Evolutionary conservation across 2,113 vertebrate species (phyloP).

Genomic region (Campylomormyrus tamandua): DNA sequence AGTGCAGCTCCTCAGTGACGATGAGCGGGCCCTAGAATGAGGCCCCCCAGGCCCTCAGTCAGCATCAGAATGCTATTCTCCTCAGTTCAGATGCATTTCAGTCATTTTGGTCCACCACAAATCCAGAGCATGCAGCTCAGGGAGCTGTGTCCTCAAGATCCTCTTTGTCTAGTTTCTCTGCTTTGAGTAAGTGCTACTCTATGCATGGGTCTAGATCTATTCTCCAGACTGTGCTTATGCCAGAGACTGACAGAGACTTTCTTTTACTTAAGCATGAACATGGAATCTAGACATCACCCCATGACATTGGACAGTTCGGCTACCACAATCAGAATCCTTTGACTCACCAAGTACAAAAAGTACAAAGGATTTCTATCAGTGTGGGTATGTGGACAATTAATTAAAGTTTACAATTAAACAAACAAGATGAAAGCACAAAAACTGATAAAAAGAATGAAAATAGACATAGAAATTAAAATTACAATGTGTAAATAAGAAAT

Average conservation of each 20-base stretch:
- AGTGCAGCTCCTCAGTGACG: slow-evolving; percentile 95
- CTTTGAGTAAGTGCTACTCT: not conserved
- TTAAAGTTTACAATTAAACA: not conserved
- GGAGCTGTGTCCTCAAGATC: not conserved
- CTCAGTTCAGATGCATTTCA: not conserved
- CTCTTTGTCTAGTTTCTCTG: not conserved
- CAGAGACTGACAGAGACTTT: not conserved
- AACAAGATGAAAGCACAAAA: not conserved
- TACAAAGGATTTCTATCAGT: not conserved
- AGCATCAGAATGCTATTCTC: not conserved
- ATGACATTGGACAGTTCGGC: not conserved
- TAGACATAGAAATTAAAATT: not conserved
- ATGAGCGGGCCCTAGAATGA: slow-evolving; percentile 83
- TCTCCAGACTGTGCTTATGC: not conserved
- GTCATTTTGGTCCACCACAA: not conserved
- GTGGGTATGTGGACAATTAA: not conserved
- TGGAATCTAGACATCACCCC: not conserved
- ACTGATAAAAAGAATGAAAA: not conserved
- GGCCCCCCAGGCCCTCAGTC: not conserved
- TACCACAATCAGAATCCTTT: not conserved
- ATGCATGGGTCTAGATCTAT: not conserved
- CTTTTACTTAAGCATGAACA: not conserved
- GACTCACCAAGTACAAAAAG: not conserved
- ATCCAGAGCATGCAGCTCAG: not conserved
- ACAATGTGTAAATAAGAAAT: not conserved